phyloP scores from a whole-genome alignment of 2,797 vertebrate genomes.

The Limosa lapponica region DNA sequence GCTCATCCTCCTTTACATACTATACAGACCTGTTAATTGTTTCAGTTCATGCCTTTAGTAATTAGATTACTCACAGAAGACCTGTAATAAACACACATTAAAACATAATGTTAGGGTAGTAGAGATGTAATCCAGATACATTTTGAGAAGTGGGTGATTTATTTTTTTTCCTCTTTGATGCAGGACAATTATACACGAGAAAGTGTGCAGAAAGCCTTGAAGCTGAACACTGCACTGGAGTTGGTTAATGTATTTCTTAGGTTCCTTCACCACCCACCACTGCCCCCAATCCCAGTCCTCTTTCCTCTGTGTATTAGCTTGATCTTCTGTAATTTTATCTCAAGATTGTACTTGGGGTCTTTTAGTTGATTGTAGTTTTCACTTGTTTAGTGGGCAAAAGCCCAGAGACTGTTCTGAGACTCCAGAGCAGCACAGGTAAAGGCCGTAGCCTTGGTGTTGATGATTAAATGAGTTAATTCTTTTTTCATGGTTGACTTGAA shows the following conservation, averaged over 20 bases:
- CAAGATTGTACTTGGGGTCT: background rate
- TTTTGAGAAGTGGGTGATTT: fast-evolving
- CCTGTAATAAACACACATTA: background rate
- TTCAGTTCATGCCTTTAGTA: background rate
- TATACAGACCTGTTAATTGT: background rate
- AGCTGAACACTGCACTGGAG: background rate
- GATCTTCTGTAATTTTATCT: background rate
- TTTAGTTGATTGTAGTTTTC: background rate
- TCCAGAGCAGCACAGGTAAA: background rate
- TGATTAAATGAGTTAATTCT: background rate
- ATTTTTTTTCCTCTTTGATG: background rate
- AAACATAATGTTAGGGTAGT: background rate
- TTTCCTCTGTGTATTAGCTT: background rate
- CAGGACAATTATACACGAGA: background rate
- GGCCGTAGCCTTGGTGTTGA: fast-evolving
- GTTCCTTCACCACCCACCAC: background rate
- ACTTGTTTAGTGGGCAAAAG: background rate
- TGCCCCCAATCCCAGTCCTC: background rate
- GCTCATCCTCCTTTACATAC: background rate
- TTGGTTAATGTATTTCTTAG: background rate
- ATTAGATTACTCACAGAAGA: background rate
- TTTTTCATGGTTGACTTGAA: background rate
- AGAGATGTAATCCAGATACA: background rate
- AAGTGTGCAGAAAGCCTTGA: background rate
- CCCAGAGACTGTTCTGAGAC: background rate